Conservation (phyloP, 2,113 vertebrate genomes). For the Astatoreochromis straeleni region DNA sequence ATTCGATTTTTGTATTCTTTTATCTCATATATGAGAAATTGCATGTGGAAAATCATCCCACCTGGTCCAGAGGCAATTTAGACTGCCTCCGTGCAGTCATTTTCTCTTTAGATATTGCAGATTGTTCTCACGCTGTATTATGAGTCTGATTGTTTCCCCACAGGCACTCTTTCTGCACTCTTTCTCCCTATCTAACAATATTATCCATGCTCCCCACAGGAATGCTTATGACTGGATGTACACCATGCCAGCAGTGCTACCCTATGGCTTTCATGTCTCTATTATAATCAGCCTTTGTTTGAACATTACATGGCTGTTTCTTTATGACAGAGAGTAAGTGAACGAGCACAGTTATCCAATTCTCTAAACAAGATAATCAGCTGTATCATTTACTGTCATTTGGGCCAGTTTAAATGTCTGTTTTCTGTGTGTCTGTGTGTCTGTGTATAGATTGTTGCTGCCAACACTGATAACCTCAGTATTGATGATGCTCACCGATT, state of each 20-base stretch:
- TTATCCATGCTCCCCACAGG: constrained; percentile 24
- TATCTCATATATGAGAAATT: not conserved
- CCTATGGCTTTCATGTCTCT: constrained; percentile 58
- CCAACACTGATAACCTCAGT: constrained; percentile 64
- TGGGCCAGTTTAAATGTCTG: not conserved
- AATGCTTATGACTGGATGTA: constrained; percentile 56
- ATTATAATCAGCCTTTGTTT: constrained; percentile 43
- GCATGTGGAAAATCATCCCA: not conserved
- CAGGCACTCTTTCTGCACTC: not conserved
- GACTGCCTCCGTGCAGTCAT: not conserved
- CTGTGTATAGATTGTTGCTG: constrained; percentile 59
- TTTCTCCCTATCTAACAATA: not conserved
- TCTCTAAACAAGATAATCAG: not conserved
- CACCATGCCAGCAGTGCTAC: constrained; percentile 48
- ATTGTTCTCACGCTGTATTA: not conserved
- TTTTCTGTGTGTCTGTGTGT: not conserved
- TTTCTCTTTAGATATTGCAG: constrained; percentile 14
- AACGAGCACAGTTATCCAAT: not conserved
- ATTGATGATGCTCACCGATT: constrained; percentile 53
- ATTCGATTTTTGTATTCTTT: not conserved
- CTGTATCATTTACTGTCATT: not conserved
- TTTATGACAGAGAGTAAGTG: constrained; percentile 69
- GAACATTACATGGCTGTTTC: constrained; percentile 58
- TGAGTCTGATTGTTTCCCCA: constrained; percentile 16
- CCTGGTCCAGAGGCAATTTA: constrained; percentile 8